A percentile compares a stretch with the other conserved stretches of the same genome.
These are phyloP conservation scores for Drosophila anomelani DNA, from an alignment of 2,888 invertebrate genomes.

Conservation along the genomic window DNA sequence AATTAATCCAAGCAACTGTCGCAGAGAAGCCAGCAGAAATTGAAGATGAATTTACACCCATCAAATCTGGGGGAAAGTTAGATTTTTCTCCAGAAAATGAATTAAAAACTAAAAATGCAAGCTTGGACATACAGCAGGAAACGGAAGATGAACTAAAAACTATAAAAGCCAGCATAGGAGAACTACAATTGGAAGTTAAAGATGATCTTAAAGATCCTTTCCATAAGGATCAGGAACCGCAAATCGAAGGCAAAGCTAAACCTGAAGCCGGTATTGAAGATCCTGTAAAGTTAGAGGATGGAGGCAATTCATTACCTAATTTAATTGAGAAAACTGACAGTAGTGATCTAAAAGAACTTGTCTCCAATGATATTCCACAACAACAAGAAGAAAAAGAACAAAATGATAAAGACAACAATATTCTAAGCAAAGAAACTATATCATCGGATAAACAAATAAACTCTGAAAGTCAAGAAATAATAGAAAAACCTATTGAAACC, in stretches of 20 bases:
- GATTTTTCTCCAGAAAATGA: neutral
- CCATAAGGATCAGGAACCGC: neutral
- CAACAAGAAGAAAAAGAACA: neutral
- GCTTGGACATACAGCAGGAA: neutral
- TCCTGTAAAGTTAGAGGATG: neutral
- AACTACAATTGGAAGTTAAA: neutral
- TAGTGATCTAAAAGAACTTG: neutral
- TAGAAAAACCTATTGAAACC: neutral
- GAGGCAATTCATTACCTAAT: neutral
- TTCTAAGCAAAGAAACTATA: neutral
- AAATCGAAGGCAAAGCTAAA: neutral
- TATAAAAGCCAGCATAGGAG: neutral
- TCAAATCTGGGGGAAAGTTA: neutral
- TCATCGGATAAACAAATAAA: neutral
- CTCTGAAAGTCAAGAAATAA: neutral
- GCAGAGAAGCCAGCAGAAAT: neutral
- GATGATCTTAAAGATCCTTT: neutral
- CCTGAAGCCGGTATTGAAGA: neutral
- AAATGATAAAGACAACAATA: neutral
- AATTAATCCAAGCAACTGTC: too few relatives aligned
- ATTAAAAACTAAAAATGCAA: neutral
- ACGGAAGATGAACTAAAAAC: neutral
- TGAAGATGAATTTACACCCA: constrained; percentile 7
- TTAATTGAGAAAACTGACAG: neutral
- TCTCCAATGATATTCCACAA: neutral